A percentile compares a stretch with the other conserved stretches of the same genome.
These are phyloP conservation scores for Drosophila barbarae DNA, from an alignment of 2,888 invertebrate species.

Conservation along the genomic window DNA sequence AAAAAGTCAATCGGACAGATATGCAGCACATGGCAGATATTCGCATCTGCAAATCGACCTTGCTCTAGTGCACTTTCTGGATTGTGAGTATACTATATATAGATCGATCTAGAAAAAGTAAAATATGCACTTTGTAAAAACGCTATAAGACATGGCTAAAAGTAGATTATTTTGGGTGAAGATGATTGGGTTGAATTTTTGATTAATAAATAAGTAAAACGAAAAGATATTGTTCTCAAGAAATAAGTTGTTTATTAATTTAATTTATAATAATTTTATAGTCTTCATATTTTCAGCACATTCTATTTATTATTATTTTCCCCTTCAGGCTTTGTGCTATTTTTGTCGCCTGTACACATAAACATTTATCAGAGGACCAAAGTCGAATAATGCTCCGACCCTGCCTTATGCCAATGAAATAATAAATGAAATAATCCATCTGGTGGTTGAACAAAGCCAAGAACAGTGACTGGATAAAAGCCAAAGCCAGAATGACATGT, in stretches of 20 bases:
- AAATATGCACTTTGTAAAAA: conserved; percentile 26
- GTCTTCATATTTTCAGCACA: neutral
- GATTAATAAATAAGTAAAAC: neutral
- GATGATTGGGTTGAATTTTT: neutral
- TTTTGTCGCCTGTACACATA: conserved; percentile 30
- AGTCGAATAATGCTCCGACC: conserved; percentile 11
- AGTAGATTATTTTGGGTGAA: conserved; percentile 13
- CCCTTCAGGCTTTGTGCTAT: conserved; percentile 3
- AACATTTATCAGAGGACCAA: neutral
- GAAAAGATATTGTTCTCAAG: neutral
- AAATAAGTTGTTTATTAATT: neutral
- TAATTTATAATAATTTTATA: neutral
- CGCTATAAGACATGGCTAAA: conserved; percentile 6
- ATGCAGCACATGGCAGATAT: conserved; percentile 25
- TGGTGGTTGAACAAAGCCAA: conserved; percentile 12
- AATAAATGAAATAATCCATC: conserved; percentile 30
- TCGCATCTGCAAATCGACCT: conserved; percentile 34
- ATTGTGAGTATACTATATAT: conserved; percentile 1
- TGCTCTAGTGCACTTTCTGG: conserved; percentile 34
- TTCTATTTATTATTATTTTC: neutral
- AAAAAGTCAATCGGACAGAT: conserved; percentile 57
- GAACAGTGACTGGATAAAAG: conserved; percentile 16
- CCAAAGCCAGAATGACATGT: conserved; percentile 8
- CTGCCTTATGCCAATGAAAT: conserved; percentile 11
- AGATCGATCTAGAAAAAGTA: conserved; percentile 26